Percentiles rank a stretch among this genome's conserved stretches.
Evolutionary conservation across 1,140 invertebrate species (phyloP).

Genomic region (Aphidius ervi): DNA sequence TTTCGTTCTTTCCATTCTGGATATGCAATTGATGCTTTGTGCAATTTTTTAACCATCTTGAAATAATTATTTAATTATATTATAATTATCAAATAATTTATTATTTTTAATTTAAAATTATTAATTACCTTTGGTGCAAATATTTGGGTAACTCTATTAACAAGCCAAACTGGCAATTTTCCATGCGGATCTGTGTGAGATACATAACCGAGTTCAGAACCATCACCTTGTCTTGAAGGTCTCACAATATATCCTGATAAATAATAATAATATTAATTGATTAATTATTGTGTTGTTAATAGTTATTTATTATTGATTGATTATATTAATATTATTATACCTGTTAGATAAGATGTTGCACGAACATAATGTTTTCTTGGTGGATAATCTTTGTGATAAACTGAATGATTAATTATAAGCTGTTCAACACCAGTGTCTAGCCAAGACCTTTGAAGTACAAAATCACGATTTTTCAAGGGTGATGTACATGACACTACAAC

Average conservation of each 20-base stretch:
- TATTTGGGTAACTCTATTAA: conserved; percentile 84
- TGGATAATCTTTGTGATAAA: conserved; percentile 79
- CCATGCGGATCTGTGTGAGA: conserved; percentile 86
- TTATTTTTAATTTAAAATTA: conserved; percentile 23
- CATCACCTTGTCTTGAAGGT: conserved; percentile 53
- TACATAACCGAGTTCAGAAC: conserved; percentile 78
- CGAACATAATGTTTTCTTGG: conserved; percentile 78
- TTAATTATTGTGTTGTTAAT: background rate
- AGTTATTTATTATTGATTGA: background rate
- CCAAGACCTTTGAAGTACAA: conserved; percentile 88
- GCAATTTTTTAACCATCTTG: conserved; percentile 69
- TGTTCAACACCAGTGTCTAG: conserved; percentile 79
- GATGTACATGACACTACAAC: conserved; percentile 78
- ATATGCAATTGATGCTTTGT: conserved; percentile 76
- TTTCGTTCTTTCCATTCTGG: conserved; percentile 74
- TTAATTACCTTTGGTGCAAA: conserved; percentile 70
- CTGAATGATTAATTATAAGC: conserved; percentile 86
- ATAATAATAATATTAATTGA: background rate
- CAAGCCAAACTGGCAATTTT: conserved; percentile 81
- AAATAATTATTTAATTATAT: background rate
- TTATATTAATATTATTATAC: conserved; percentile 31
- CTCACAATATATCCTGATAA: conserved; percentile 53
- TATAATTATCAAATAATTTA: background rate
- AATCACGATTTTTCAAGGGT: conserved; percentile 85
- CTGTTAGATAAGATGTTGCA: conserved; percentile 57